Base-by-base conservation (phyloP, 2,888 invertebrate genomes). In the Aquatica leii region DNA sequence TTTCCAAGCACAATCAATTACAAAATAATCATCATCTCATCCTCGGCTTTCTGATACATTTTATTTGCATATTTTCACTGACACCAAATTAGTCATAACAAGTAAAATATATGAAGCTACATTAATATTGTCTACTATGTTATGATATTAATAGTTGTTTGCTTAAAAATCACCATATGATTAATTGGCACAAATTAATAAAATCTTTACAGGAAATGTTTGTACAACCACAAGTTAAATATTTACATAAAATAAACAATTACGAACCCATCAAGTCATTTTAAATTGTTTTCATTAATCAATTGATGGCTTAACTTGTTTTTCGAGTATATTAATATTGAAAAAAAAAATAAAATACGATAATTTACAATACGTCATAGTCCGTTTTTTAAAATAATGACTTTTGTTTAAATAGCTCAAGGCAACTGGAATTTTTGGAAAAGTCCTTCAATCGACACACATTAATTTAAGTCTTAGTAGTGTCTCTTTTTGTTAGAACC, bases 201-300 rank as follows among this genome's bases (percentile, higher is more conserved):
- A 50, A 50, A 50, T 31, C 34, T 9, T 34, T 50, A 34, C 24
- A 50, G 34, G 34, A 50, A 50, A 50, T 24, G 15, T 50, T 50
- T 50, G 8, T 50, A 24, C 24, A 31, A 59, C 58, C 58, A 37
- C 58, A 59, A 59, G 18, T 52, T 31, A 57, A 57, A 57, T 50
- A 57, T 50, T 50, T 49, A 57, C 15, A 49, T 14, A 50, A 31
- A 9, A 37, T 34, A 35, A 12, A 56, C 49, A 48, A 48, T 56
- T 31, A n/a, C 14, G 31, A 15, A 49, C 46, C 46, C 46, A 20
- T 18, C 4, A 11, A 20, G 18, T 20, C 46, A 46, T 46, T 20
- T 46, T 18, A 46, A 46, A 46, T 46, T 18, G 46, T 3, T 46
- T 46, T 46, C 46, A 18, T 46, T 46, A 18, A 18, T 46, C 18